These are phyloP conservation scores for Spongilla lacustris DNA, from an alignment of 37 sponge, comb jelly and placozoan genomes.

Conservation along the genomic window DNA sequence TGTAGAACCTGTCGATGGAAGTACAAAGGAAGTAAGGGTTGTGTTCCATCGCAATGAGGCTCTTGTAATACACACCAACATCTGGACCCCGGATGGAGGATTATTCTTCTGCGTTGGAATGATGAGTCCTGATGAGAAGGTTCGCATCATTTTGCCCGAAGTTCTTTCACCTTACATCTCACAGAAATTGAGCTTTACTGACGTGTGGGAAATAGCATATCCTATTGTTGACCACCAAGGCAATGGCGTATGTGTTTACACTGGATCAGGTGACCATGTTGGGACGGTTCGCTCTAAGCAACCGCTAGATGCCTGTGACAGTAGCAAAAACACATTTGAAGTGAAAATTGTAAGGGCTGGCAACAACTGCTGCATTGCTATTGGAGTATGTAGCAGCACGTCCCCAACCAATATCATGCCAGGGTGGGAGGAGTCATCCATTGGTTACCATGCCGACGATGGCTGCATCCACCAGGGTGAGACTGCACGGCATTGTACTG, in stretches of 20 bases:
- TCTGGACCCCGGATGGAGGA: constrained; percentile 50
- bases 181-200: constrained; percentile 18
- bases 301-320: constrained; percentile 36
- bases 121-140: constrained; percentile 66
- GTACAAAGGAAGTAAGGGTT: constrained; percentile 45
- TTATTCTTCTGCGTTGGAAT: constrained; percentile 65
- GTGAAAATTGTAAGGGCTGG: constrained; percentile 67
- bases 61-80: constrained; percentile 14
- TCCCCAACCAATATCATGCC: constrained; percentile 57
- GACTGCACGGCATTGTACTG: constrained; percentile 4
- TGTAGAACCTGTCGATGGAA: constrained; percentile 39
- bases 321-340: constrained; percentile 39
- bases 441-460: constrained; percentile 75
- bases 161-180: constrained; percentile 2
- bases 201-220: constrained; percentile 40
- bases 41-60: constrained; percentile 56
- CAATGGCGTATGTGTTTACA: constrained; percentile 31
- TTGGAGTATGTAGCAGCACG: constrained; percentile 55
- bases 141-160: constrained; percentile 37
- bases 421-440: constrained; percentile 66
- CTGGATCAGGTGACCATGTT: constrained; percentile 28
- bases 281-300: constrained; percentile 58
- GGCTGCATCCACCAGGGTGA: constrained; percentile 35
- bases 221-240: constrained; percentile 28
- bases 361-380: constrained; percentile 52